Evolutionary conservation across 2,797 vertebrate genomes (phyloP).

Genomic region (Peromyscus nudipes): DNA sequence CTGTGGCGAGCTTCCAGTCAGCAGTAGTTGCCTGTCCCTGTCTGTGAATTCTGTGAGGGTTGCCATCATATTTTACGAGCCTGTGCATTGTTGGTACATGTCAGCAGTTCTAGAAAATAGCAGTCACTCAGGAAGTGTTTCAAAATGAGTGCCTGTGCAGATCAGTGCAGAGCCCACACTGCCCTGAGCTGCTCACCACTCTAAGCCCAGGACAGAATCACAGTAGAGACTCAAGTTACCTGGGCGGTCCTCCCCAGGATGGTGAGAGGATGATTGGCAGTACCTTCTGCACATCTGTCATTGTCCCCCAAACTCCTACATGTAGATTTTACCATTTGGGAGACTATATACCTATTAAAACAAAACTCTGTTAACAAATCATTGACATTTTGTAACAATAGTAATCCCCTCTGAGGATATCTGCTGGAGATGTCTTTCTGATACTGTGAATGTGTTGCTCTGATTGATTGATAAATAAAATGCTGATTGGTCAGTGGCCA

Average conservation of each 20-base stretch:
- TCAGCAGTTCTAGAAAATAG: not conserved
- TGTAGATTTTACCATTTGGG: not conserved
- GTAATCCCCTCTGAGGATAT: not conserved
- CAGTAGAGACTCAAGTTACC: not conserved
- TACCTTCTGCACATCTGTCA: not conserved
- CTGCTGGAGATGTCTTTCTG: no score
- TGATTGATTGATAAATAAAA: no score
- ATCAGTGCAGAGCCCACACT: not conserved
- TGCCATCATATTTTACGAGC: not conserved
- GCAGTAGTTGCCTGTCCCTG: not conserved
- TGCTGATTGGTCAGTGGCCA: no score
- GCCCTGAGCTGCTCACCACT: not conserved
- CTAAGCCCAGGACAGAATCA: not conserved
- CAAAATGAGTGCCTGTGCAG: not conserved
- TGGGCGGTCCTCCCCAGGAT: not conserved
- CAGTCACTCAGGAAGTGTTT: not conserved
- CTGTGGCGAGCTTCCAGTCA: not conserved
- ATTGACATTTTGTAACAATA: not conserved
- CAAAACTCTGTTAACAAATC: not conserved
- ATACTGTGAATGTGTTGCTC: no score
- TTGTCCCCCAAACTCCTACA: not conserved
- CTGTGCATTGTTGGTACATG: not conserved
- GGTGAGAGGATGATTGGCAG: not conserved
- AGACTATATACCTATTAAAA: not conserved
- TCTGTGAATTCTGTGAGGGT: not conserved